A percentile compares a stretch with the other conserved stretches of the same genome.
These are phyloP conservation scores for Columba janthina DNA, from an alignment of 2,113 vertebrate genomes.

Conservation along the genomic window DNA sequence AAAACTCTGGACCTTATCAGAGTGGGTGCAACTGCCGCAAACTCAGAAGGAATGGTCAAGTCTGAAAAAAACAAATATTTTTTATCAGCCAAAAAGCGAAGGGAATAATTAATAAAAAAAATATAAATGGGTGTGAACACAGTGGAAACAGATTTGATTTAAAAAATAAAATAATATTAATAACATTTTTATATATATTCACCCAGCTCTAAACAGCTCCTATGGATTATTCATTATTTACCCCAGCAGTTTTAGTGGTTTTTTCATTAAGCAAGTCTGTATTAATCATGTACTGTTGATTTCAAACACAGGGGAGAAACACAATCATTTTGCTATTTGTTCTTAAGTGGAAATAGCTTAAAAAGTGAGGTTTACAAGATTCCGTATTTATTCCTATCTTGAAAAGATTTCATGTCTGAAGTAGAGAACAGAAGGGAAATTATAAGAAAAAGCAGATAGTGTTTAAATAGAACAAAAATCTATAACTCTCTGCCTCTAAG, in stretches of 20 bases:
- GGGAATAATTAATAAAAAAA: background rate
- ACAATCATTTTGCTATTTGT: background rate
- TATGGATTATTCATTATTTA: background rate
- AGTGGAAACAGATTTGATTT: background rate
- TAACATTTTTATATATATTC: background rate
- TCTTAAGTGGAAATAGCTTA: background rate
- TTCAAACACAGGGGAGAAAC: background rate
- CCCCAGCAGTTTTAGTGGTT: background rate
- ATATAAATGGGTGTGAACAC: background rate
- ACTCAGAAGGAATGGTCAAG: background rate
- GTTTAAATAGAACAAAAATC: background rate
- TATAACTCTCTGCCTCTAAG: background rate
- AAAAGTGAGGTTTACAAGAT: background rate
- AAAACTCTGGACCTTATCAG: too few species aligned
- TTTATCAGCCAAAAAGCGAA: background rate
- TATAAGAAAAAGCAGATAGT: background rate
- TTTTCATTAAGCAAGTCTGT: background rate
- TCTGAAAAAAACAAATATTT: background rate
- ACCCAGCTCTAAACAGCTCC: background rate
- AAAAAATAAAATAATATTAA: background rate
- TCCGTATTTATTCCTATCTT: background rate
- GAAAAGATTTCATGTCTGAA: background rate
- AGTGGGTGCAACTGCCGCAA: too few species aligned
- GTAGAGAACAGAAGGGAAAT: background rate
- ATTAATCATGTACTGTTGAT: background rate